Conservation (phyloP, 2,797 vertebrate species). For the Nothura maculosa region DNA sequence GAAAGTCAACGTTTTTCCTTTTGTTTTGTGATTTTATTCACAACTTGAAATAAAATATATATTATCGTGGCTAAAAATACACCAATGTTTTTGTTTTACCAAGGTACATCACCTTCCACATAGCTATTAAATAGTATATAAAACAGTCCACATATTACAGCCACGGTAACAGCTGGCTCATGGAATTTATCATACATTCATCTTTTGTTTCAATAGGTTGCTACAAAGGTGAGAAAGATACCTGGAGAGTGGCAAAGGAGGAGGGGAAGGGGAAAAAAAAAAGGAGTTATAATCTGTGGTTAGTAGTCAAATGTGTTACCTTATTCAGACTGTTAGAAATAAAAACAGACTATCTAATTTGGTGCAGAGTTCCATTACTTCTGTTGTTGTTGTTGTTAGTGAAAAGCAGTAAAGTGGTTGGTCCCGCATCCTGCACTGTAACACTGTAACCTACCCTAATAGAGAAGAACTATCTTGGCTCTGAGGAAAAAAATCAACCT, state of each 20-base stretch:
- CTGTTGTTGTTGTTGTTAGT: slow-evolving; percentile 73
- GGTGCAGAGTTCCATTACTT: slow-evolving; percentile 69
- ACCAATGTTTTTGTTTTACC: background rate
- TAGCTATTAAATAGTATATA: background rate
- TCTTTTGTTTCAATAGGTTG: background rate
- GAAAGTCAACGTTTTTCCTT: background rate
- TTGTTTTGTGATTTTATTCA: background rate
- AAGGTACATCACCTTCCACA: slow-evolving; percentile 11
- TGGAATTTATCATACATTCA: background rate
- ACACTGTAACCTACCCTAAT: slow-evolving; percentile 82
- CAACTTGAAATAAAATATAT: background rate
- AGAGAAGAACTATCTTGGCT: slow-evolving; percentile 83
- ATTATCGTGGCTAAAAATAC: background rate
- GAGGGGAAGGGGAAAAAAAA: background rate
- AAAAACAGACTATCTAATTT: slow-evolving; percentile 59
- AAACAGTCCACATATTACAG: background rate
- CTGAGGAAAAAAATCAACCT: slow-evolving; percentile 84
- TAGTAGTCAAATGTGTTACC: slow-evolving; percentile 73
- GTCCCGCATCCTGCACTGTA: slow-evolving; percentile 71
- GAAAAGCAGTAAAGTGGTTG: slow-evolving; percentile 73
- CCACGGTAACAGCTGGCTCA: background rate
- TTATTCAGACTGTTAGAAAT: slow-evolving; percentile 71
- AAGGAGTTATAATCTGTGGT: slow-evolving; percentile 40
- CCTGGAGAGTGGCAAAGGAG: slow-evolving; percentile 41
- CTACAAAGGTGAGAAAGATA: slow-evolving; percentile 48